Percentiles rank a stretch among this genome's conserved stretches.
phyloP scores from a whole-genome alignment of 1,140 invertebrate species.

The Drosophila funebris region DNA sequence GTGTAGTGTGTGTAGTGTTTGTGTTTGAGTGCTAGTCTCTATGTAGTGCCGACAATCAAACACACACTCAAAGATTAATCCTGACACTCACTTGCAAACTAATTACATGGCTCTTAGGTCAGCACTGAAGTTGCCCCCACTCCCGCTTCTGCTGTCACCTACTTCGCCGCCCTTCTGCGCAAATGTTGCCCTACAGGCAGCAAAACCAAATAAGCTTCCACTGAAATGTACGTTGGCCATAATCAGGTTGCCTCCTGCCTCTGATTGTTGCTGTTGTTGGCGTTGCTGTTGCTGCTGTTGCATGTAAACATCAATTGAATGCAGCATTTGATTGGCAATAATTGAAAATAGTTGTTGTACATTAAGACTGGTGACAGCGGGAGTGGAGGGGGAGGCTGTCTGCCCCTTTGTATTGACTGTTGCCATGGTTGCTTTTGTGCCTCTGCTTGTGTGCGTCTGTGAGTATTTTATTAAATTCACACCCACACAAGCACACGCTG shows the following conservation, averaged over 20 bases:
- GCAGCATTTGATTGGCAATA: constrained; percentile 83
- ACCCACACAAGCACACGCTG: constrained; percentile 59
- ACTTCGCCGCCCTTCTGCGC: constrained; percentile 6
- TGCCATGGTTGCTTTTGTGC: constrained; percentile 70
- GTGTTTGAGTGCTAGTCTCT: background rate
- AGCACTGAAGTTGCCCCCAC: constrained; percentile 24
- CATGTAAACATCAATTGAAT: constrained; percentile 82
- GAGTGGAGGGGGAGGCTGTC: background rate
- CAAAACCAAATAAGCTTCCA: constrained; percentile 50
- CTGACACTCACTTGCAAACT: constrained; percentile 81
- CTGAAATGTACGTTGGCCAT: constrained; percentile 50
- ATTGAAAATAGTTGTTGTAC: constrained; percentile 82
- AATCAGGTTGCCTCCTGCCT: constrained; percentile 46
- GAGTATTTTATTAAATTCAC: constrained; percentile 77
- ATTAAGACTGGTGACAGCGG: constrained; percentile 50
- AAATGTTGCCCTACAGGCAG: constrained; percentile 24
- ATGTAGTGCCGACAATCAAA: constrained; percentile 77
- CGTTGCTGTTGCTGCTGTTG: constrained; percentile 43
- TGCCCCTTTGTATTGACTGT: constrained; percentile 55
- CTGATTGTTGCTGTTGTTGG: background rate
- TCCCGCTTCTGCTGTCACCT: background rate
- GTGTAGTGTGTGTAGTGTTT: background rate
- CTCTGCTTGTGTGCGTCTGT: constrained; percentile 6
- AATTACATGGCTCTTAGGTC: constrained; percentile 81
- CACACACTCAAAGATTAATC: constrained; percentile 82